phyloP scores from a whole-genome alignment of 2,888 invertebrate genomes.

The Miltochrista miniata region DNA sequence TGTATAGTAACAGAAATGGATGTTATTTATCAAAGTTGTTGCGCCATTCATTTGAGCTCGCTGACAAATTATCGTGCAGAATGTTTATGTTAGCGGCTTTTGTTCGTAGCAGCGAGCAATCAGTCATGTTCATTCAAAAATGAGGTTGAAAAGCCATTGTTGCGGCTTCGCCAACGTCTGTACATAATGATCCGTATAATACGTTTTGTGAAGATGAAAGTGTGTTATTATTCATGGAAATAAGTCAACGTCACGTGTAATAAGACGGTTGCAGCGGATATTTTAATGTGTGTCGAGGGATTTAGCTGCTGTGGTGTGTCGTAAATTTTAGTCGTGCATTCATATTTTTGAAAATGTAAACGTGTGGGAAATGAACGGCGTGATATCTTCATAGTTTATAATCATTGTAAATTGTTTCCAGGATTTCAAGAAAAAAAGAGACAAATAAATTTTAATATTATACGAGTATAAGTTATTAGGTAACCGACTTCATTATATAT shows the following conservation, averaged over 20 bases:
- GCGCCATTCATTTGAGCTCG: constrained; percentile 27
- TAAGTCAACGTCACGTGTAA: constrained; percentile 59
- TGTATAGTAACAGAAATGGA: constrained; percentile 31
- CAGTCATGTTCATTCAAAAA: constrained; percentile 77
- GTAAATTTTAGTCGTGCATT: constrained; percentile 31
- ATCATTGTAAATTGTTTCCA: constrained; percentile 19
- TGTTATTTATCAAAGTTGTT: constrained; percentile 7
- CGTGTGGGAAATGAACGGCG: constrained; percentile 19
- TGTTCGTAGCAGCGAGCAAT: constrained; percentile 71
- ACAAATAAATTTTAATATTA: no score
- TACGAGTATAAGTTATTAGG: no score
- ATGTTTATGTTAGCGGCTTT: constrained; percentile 70
- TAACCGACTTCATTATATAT: no score
- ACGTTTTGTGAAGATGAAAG: constrained; percentile 56
- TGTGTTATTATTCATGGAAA: constrained; percentile 61
- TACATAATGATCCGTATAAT: constrained; percentile 57
- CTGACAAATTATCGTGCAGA: constrained; percentile 59
- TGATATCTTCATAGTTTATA: constrained; percentile 20
- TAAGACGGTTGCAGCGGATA: constrained; percentile 51
- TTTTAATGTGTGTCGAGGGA: constrained; percentile 53
- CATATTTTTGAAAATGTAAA: constrained; percentile 31
- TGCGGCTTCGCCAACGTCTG: constrained; percentile 52
- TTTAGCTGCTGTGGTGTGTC: constrained; percentile 36
- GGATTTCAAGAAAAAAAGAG: background rate
- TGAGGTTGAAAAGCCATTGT: constrained; percentile 69